A percentile compares a stretch with the other conserved stretches of the same genome.
These are phyloP conservation scores for Hucho hucho DNA, from an alignment of 2,113 vertebrate genomes.

Conservation along the genomic window DNA sequence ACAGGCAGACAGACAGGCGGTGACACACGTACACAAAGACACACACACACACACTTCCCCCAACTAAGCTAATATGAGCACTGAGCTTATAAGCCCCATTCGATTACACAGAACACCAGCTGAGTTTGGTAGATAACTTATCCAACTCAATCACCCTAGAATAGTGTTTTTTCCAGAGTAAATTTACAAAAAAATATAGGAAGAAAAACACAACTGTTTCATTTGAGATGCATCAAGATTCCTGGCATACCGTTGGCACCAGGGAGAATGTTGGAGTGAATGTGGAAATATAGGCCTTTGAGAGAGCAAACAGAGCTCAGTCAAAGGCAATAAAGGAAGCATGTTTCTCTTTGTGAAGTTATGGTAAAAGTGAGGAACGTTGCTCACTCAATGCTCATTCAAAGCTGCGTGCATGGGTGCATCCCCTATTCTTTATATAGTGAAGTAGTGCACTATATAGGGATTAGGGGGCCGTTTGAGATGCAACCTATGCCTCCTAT, in stretches of 20 bases:
- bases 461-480: too few species aligned
- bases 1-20: too few species aligned
- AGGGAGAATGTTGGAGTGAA: conserved; percentile 52
- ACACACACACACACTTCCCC: conserved; percentile 41
- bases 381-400: neutral
- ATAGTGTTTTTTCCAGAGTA: conserved; percentile 16
- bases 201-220: conserved; percentile 45
- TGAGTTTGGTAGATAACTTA: conserved; percentile 66
- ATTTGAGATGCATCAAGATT: conserved; percentile 57
- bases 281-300: conserved; percentile 74
- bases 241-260: conserved; percentile 22
- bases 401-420: neutral
- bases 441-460: too few species aligned
- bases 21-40: neutral
- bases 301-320: conserved; percentile 60
- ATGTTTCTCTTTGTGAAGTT: conserved; percentile 34
- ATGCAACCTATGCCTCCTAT: neutral
- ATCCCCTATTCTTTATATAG: too few species aligned
- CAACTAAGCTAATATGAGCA: conserved; percentile 61
- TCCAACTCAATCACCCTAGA: conserved; percentile 48
- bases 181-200: conserved; percentile 17
- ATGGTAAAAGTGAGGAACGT: neutral
- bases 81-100: conserved; percentile 50
- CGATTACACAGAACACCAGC: conserved; percentile 57
- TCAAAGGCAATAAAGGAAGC: conserved; percentile 46